Evolutionary conservation across 2,888 invertebrate genomes (phyloP), one percentile per base, ranked within the genome.

Genomic region (Trissolcus japonicus): DNA sequence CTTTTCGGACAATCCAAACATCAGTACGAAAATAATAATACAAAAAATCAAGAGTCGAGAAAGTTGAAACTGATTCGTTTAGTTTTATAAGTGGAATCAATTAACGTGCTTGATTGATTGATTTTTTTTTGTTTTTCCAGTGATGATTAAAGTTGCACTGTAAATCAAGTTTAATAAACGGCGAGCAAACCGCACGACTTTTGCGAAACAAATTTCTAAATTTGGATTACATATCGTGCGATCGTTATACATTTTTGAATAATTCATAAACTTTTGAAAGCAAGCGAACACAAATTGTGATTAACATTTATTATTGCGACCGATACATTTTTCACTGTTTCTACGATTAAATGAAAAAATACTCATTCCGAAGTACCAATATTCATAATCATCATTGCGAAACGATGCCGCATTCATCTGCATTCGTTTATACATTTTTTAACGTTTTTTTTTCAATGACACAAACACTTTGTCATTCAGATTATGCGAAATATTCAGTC

Each of bases 351-450:
- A 53, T 53, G 35, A 54, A 54, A 53, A 62, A 35, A 35, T 35
- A 25, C 11, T 53, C 61, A 43, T 53, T 62, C 62, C 54, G 25
- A 25, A 62, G 1, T 16, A 25, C 41, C 53, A 40, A 46, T 56
- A 56, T 65, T 56, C 56, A 65, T 56, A 65, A 35, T 55, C 25
- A 6, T 25, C 46, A 63, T 63, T 63, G 55, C 55, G 29, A 63
- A 63, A 63, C 17, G n/a, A 14, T 55, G 55, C 11, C 54, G 35
- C 55, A 63, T 55, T 43, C 25, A 54, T 63, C 25, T 29, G n/a
- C 53, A 62, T 53, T 62, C 51, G 51, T 62, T 51, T 41, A 19
- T 7, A 51, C 19, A n/a, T 50, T 9, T 51, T 1, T 21, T 19
- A 9, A 1, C 19, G n/a, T n/a, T 46, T 46, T 46, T 46, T n/a